Evolutionary conservation across 2,797 vertebrate genomes (phyloP).

Genomic region (Chelidonichthys spinosus): DNA sequence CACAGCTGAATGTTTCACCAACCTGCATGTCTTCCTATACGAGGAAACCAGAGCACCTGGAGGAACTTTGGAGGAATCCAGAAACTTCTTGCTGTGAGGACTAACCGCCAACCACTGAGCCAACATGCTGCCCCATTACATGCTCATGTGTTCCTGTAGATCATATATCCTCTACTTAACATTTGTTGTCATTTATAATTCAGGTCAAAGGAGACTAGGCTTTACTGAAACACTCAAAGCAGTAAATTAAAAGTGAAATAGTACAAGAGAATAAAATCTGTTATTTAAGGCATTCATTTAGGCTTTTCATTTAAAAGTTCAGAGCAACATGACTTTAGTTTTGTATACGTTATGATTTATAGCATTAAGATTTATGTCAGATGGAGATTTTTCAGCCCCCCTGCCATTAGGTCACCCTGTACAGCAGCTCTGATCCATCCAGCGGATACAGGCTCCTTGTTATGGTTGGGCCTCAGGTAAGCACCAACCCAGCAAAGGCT

Average conservation of each 20-base stretch:
- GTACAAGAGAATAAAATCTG: neutral
- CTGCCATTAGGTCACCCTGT: slow-evolving; percentile 40
- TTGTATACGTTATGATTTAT: slow-evolving; percentile 34
- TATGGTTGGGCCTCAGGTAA: slow-evolving; percentile 50
- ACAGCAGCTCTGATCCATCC: slow-evolving; percentile 31
- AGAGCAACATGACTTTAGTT: slow-evolving; percentile 42
- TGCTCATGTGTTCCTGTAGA: neutral
- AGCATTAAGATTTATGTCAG: slow-evolving; percentile 43
- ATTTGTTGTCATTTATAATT: slow-evolving; percentile 3
- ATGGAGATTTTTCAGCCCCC: slow-evolving; percentile 42
- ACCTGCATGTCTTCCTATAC: neutral
- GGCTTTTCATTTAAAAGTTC: slow-evolving; percentile 16
- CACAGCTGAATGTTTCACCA: neutral
- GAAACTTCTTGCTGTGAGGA: slow-evolving; percentile 4
- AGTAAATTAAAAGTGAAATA: slow-evolving; percentile 1
- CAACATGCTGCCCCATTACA: neutral
- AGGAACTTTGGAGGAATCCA: neutral
- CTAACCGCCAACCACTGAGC: slow-evolving; percentile 7
- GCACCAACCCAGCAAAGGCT: slow-evolving; percentile 18
- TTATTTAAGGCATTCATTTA: neutral
- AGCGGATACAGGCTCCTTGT: slow-evolving; percentile 62
- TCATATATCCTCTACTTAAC: neutral
- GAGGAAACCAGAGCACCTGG: neutral
- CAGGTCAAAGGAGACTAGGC: neutral
- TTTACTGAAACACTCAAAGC: neutral